A percentile compares a stretch with the other conserved stretches of the same genome.
These are phyloP conservation scores for Laspeyria flexula DNA, from an alignment of 2,888 invertebrate genomes.

Conservation along the genomic window DNA sequence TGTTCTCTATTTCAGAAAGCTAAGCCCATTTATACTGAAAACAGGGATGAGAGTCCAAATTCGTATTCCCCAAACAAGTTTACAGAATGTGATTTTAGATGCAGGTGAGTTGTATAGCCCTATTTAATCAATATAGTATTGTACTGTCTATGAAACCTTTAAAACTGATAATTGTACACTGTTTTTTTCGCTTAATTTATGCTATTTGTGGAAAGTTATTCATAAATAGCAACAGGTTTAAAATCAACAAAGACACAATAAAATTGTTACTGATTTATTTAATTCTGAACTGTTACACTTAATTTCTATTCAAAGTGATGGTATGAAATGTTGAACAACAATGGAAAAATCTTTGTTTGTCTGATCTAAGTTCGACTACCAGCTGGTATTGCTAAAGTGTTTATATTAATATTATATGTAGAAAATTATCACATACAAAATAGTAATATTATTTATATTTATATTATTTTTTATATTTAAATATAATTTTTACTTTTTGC, in stretches of 20 bases:
- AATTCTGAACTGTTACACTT: no score
- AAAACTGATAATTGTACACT: background rate
- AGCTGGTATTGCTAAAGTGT: no score
- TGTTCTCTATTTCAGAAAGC: conserved; percentile 54
- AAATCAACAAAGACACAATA: background rate
- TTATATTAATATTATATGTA: no score
- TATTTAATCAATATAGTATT: background rate
- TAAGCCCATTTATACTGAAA: conserved; percentile 49
- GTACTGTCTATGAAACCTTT: background rate
- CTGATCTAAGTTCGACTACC: no score
- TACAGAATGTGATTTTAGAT: conserved; percentile 62
- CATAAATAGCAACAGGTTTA: background rate
- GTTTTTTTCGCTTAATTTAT: background rate
- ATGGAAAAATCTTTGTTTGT: no score
- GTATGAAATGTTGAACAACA: no score
- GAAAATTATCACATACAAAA: no score
- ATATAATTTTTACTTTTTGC: no score
- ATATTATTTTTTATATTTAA: no score
- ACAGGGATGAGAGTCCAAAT: conserved; percentile 64
- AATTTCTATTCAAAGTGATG: no score
- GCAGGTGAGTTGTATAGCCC: conserved; percentile 62
- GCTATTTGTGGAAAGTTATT: background rate
- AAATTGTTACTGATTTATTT: background rate
- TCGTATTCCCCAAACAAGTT: conserved; percentile 67
- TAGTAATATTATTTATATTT: no score